Conservation (phyloP, 2,888 invertebrate genomes). For the Aricia artaxerxes region DNA sequence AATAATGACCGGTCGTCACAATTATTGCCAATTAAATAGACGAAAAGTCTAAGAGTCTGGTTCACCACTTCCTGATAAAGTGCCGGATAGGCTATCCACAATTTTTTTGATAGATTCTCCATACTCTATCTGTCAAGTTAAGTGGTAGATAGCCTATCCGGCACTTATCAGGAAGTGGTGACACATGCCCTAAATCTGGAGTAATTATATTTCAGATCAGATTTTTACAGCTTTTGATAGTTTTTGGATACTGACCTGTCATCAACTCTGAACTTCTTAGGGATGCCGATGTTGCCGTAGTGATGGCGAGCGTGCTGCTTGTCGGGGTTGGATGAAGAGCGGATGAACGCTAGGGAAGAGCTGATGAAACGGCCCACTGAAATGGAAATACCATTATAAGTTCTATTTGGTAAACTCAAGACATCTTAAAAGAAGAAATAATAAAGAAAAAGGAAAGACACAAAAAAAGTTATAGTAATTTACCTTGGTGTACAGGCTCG, state of each 20-base stretch:
- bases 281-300: slow-evolving; percentile 77
- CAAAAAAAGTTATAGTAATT: neutral
- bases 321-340: slow-evolving; percentile 88
- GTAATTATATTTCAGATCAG: too few species aligned
- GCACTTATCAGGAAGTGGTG: too few species aligned
- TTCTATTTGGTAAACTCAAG: neutral
- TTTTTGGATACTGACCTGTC: slow-evolving; percentile 70
- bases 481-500: slow-evolving; percentile 88
- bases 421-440: neutral
- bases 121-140: too few species aligned
- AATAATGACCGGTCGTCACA: too few species aligned
- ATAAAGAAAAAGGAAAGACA: neutral
- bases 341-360: slow-evolving; percentile 88
- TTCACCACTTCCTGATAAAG: too few species aligned
- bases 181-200: too few species aligned
- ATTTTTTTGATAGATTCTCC: too few species aligned
- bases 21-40: too few species aligned
- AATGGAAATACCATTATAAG: slow-evolving; percentile 20
- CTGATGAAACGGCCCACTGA: slow-evolving; percentile 92
- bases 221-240: neutral
- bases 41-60: too few species aligned
- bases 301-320: slow-evolving; percentile 80
- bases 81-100: too few species aligned
- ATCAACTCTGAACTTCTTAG: slow-evolving; percentile 83
- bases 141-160: too few species aligned